Percentiles rank a stretch among this genome's conserved stretches.
Evolutionary conservation across 2,797 vertebrate genomes (phyloP).

Genomic region (Myripristis murdjan): DNA sequence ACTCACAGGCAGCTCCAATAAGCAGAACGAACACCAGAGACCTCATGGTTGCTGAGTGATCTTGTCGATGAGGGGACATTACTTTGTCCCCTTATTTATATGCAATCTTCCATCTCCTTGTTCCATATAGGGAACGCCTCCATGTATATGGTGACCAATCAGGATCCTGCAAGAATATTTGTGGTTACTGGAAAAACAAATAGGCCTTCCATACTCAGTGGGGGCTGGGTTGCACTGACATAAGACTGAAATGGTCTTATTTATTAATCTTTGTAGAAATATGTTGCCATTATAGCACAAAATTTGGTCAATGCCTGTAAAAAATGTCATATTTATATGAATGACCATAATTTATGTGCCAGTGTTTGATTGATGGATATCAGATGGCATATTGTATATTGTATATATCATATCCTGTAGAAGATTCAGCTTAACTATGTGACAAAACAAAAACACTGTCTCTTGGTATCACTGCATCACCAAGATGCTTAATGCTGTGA

Average conservation of each 20-base stretch:
- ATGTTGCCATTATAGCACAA: background rate
- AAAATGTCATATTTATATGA: background rate
- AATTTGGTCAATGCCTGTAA: background rate
- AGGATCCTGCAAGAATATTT: background rate
- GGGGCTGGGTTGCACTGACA: background rate
- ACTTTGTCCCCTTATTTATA: background rate
- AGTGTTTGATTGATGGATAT: background rate
- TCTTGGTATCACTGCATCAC: background rate
- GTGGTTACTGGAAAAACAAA: conserved; percentile 9
- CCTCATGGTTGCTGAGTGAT: conserved; percentile 17
- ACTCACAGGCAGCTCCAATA: conserved; percentile 14
- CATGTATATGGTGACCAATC: conserved; percentile 26
- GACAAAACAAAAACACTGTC: background rate
- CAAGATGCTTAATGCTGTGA: too few relatives aligned
- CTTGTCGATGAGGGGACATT: conserved; percentile 4
- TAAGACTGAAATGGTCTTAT: background rate
- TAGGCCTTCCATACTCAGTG: background rate
- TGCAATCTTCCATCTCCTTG: background rate
- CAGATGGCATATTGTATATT: too few relatives aligned
- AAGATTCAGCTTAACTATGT: background rate
- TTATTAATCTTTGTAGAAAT: background rate
- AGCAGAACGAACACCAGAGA: conserved; percentile 17
- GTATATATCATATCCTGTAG: background rate
- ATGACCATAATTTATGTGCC: too few relatives aligned
- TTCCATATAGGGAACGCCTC: conserved; percentile 13